Conservation (phyloP, 1,140 invertebrate species). For the Tribolium madens region DNA sequence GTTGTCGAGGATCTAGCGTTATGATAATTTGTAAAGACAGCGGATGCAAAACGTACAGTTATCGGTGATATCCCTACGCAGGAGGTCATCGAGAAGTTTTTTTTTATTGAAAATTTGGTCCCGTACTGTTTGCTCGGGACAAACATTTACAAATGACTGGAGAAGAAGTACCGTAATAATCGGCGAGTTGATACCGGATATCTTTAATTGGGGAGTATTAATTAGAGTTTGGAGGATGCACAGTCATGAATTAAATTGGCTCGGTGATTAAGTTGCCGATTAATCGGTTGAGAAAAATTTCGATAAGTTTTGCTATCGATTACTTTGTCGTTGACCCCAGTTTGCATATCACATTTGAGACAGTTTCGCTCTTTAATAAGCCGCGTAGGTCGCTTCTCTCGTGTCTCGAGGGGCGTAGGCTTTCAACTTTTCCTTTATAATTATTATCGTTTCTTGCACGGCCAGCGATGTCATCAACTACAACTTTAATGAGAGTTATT, state of each 20-base stretch:
- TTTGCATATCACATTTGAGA: conserved; percentile 14
- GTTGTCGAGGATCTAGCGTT: conserved; percentile 18
- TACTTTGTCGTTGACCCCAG: conserved; percentile 1
- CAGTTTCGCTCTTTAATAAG: conserved; percentile 19
- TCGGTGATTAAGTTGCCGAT: too few relatives aligned
- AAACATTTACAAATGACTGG: conserved; percentile 7
- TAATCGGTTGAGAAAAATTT: background rate
- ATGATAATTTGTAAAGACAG: conserved; percentile 26
- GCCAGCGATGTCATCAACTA: background rate
- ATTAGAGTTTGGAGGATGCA: conserved; percentile 29
- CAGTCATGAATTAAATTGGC: conserved; percentile 23
- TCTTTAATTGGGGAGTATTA: conserved; percentile 32
- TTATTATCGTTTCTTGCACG: background rate
- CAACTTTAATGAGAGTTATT: background rate
- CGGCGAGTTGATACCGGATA: conserved; percentile 26
- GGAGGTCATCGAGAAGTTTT: conserved; percentile 8
- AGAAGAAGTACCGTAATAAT: conserved; percentile 33
- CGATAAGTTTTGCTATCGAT: conserved; percentile 6
- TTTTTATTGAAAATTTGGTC: conserved; percentile 4
- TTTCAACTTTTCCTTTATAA: background rate
- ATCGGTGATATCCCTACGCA: conserved; percentile 6
- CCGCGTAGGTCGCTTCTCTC: background rate
- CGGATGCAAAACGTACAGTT: conserved; percentile 25
- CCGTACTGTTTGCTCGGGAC: conserved; percentile 3
- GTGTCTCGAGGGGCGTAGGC: background rate